Evolutionary conservation across 2,113 vertebrate genomes (phyloP).

Genomic region (Alouatta palliata): DNA sequence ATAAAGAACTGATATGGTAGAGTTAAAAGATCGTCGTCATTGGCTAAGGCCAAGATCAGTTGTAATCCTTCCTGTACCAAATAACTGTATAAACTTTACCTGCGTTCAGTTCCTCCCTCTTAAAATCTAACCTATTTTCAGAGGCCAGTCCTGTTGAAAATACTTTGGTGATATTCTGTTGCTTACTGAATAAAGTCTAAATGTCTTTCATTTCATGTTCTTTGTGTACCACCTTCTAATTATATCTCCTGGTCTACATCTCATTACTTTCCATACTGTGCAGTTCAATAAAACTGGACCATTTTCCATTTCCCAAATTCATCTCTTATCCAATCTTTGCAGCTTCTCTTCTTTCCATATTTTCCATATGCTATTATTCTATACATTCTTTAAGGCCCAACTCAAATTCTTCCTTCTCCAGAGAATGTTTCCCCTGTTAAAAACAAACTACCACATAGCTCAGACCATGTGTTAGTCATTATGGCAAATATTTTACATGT

Average conservation of each 20-base stretch:
- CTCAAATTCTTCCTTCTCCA: not conserved
- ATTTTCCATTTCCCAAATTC: not conserved
- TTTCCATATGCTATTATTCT: not conserved
- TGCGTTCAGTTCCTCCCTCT: not conserved
- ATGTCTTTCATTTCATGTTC: not conserved
- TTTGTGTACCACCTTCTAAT: not conserved
- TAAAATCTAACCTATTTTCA: not conserved
- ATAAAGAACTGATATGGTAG: not conserved
- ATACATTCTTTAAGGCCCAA: not conserved
- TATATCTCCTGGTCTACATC: not conserved
- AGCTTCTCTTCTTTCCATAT: not conserved
- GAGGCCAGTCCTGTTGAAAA: not conserved
- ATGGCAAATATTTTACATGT: not conserved
- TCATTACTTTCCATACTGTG: not conserved
- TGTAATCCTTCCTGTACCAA: not conserved
- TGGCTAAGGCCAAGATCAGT: not conserved
- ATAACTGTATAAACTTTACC: not conserved
- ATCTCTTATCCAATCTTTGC: not conserved
- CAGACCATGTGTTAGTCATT: not conserved
- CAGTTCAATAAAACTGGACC: not conserved
- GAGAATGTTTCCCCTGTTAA: not conserved
- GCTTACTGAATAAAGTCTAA: not conserved
- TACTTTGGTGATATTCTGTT: not conserved
- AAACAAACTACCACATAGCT: not conserved
- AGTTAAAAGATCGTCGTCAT: not conserved